Evolutionary conservation across 2,888 invertebrate species (phyloP), one percentile per base, ranked within the genome.

Genomic region (Drosophila anceps): DNA sequence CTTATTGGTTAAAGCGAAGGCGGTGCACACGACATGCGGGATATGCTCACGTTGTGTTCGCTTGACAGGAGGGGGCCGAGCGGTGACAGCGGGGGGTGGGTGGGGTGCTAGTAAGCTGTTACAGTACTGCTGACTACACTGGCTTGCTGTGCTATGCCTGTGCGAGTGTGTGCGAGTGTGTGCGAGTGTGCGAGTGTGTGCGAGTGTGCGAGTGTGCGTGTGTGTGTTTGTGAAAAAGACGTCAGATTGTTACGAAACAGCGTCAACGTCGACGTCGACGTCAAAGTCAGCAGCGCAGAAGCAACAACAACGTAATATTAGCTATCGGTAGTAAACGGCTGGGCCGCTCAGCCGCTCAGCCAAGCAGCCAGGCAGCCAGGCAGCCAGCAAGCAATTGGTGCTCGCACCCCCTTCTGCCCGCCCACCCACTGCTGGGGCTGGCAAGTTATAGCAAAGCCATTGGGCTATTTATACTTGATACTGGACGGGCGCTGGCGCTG

Each of bases 161-260:
- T 27, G 4, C 43, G 13, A 29, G 12, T 55, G 20, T 57, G 46
- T 37, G 37, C 6, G 20, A 29, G 13, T 46, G 35, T 20, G 18
- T 29, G 27, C 39, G 31, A 35, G 13, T 31, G 39, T 43, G 41
- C 12, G 5, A 10, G 43, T 20, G 10, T 18, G 43, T 20, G 20
- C 29, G n/a, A 31, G 4, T 51, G 13, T 44, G n/a, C 46, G 20
- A 46, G 46, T 37, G 37, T 9, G 20, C 35, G 15, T 46, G 35
- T 20, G 24, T 29, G 27, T 46, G 31, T 35, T 15, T 31, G 39
- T 43, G 41, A 18, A 37, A 61, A 73, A 66, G 70, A 73, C 76
- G 73, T 66, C 78, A 73, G 77, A 62, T 48, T 73, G 77, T 77
- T 77, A 77, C 70, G 77, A 77, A 77, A 78, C 77, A 51, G 54